Evolutionary conservation across 2,113 vertebrate genomes (phyloP).

Genomic region (Hyla sarda): DNA sequence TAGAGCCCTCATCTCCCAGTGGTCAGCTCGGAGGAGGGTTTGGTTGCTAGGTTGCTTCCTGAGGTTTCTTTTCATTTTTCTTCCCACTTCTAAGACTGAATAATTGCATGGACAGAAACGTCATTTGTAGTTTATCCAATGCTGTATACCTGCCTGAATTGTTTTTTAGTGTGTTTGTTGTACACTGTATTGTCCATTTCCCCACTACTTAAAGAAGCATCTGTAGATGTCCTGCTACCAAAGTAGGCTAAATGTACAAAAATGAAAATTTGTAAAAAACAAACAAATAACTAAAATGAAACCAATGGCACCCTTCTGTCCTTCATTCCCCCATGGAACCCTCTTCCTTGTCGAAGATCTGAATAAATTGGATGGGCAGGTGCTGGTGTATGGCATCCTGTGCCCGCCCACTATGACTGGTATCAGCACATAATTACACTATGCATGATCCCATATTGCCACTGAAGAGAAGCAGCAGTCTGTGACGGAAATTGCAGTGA

Average conservation of each 20-base stretch:
- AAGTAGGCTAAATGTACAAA: not conserved
- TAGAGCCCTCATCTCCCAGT: conserved; percentile 18
- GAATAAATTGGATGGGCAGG: no score
- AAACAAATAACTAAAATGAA: no score
- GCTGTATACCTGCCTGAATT: not conserved
- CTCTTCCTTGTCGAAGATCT: no score
- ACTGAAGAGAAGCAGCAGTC: no score
- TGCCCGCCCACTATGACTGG: no score
- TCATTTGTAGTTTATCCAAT: not conserved
- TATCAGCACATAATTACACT: no score
- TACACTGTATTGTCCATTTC: not conserved
- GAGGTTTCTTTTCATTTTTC: not conserved
- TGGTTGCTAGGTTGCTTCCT: conserved; percentile 41
- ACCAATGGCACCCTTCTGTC: no score
- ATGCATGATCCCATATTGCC: no score
- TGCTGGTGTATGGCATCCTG: no score
- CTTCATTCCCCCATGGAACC: not conserved
- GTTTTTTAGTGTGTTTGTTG: no score
- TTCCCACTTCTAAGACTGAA: not conserved
- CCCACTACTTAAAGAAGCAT: not conserved
- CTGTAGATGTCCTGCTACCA: not conserved
- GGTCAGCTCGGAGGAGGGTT: not conserved
- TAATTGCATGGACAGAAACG: not conserved
- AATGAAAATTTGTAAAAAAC: not conserved
- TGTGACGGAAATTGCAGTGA: no score